Conservation (phyloP, 1,140 invertebrate species). For the Hycleus cichorii region DNA sequence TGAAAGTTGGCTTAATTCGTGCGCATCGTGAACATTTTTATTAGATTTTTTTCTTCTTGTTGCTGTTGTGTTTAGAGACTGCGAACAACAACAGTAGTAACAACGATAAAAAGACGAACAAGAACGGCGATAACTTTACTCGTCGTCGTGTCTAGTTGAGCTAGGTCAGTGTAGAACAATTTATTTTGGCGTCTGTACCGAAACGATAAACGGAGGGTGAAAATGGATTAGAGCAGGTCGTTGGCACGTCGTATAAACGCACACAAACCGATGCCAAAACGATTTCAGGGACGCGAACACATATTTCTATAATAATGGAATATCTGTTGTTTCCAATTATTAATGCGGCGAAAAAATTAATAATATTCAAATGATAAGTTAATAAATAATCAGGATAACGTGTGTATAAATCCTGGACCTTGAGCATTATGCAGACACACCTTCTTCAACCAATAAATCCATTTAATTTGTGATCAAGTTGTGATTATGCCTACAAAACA, state of each 20-base stretch:
- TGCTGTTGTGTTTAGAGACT: too few relatives aligned
- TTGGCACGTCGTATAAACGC: conserved; percentile 6
- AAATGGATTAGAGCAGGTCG: conserved; percentile 12
- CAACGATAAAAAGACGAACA: too few relatives aligned
- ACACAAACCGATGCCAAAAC: conserved; percentile 4
- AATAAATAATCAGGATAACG: too few relatives aligned
- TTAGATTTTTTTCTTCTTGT: too few relatives aligned
- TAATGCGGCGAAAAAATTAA: too few relatives aligned
- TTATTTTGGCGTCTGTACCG: conserved; percentile 7
- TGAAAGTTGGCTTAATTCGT: conserved; percentile 9
- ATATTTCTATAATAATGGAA: neutral
- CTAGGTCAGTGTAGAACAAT: conserved; percentile 10
- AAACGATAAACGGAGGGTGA: conserved; percentile 1
- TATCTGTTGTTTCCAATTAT: neutral
- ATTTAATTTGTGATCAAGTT: too few relatives aligned
- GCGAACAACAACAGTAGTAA: too few relatives aligned
- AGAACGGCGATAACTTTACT: neutral
- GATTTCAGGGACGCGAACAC: neutral
- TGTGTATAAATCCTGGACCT: too few relatives aligned
- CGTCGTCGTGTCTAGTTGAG: conserved; percentile 10
- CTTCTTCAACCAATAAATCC: too few relatives aligned
- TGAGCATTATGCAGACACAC: too few relatives aligned
- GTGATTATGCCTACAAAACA: too few relatives aligned
- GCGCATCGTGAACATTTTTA: conserved; percentile 4
- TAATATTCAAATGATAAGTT: too few relatives aligned